phyloP scores from a whole-genome alignment of 2,797 vertebrate genomes.

The Phoebastria nigripes region DNA sequence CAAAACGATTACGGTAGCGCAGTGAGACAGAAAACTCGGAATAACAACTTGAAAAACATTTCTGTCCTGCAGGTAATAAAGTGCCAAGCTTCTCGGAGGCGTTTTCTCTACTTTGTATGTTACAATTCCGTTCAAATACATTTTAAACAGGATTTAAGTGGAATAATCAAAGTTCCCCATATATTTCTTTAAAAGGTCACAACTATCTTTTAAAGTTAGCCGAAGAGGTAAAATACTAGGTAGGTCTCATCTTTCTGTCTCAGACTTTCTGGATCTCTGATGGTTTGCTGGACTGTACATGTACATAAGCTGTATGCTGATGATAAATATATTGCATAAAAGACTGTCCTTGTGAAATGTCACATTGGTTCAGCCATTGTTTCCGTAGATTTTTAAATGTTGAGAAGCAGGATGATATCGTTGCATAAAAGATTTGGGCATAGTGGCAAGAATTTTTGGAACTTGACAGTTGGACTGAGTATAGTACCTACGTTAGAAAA shows the following conservation, averaged over 20 bases:
- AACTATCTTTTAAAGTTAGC: neutral
- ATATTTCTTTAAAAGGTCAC: neutral
- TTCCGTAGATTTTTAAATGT: neutral
- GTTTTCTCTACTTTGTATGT: neutral
- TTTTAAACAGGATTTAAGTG: neutral
- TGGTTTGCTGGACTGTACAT: neutral
- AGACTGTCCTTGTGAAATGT: neutral
- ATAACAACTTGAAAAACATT: neutral
- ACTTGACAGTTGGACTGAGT: neutral
- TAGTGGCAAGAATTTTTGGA: neutral
- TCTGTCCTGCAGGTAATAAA: neutral
- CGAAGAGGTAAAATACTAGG: neutral
- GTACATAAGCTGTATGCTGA: neutral
- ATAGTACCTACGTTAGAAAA: neutral
- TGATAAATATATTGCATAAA: neutral
- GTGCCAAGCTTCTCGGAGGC: neutral
- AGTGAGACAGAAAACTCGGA: neutral
- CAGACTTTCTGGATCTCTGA: neutral
- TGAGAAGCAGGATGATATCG: neutral
- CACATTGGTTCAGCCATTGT: neutral
- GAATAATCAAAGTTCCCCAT: neutral
- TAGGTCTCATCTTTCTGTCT: neutral
- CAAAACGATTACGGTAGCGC: neutral
- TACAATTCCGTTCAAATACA: fast-evolving
- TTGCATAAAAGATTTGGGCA: neutral